Conservation (phyloP, 2,113 vertebrate species). For the Centropus unirufus region DNA sequence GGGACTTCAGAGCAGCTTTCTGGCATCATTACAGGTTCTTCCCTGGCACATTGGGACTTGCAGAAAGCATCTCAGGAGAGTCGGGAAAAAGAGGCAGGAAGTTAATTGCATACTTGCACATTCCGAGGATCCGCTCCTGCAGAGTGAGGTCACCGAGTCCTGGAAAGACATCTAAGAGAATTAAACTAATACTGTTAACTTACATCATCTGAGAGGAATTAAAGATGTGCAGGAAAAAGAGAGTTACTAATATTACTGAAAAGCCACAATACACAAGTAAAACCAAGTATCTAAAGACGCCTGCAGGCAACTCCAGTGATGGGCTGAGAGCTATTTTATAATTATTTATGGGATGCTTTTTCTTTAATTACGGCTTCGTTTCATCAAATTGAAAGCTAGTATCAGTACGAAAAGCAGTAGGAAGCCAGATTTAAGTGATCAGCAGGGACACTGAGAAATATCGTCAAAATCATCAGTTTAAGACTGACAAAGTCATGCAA, state of each 20-base stretch:
- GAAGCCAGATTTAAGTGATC: background rate
- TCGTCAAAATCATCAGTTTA: background rate
- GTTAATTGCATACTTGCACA: slow-evolving; percentile 1
- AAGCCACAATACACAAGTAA: background rate
- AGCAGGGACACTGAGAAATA: background rate
- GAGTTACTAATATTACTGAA: background rate
- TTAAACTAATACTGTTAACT: slow-evolving; percentile 14
- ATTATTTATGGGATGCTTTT: background rate
- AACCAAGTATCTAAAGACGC: background rate
- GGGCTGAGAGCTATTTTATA: background rate
- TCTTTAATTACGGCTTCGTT: slow-evolving; percentile 14
- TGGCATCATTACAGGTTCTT: background rate
- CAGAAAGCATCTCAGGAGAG: background rate
- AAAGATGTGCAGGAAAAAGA: background rate
- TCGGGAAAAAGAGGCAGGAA: slow-evolving; percentile 23
- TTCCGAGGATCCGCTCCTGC: slow-evolving; percentile 28
- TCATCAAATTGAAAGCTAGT: background rate
- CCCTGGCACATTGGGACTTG: background rate
- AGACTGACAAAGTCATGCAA: background rate
- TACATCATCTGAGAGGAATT: slow-evolving; percentile 28
- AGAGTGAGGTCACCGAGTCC: slow-evolving; percentile 40
- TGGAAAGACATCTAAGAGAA: slow-evolving; percentile 60
- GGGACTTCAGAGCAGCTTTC: background rate
- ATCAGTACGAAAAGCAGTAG: background rate
- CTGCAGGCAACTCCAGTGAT: background rate